Evolutionary conservation across 2,888 invertebrate species (phyloP), one percentile per base, ranked within the genome.

Genomic region (Drosophila sordidula): DNA sequence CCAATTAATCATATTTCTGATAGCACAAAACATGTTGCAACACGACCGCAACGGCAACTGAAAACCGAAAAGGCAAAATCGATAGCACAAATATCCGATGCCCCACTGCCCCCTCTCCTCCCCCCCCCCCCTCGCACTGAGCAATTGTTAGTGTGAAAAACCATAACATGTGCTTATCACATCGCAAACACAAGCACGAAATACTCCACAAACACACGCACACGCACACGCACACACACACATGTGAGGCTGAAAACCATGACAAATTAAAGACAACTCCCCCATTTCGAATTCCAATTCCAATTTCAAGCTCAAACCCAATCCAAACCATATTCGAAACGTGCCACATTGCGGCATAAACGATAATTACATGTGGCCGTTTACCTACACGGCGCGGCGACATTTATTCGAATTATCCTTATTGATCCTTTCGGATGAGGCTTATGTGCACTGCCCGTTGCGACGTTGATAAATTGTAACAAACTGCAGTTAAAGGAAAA

Each of bases 131-230:
- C 22, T 4, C 12, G 29, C 22, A 12, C 45, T 25, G 34, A 50
- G 44, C 67, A 42, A 44, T 75, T 64, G 75, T 58, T 63, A 82
- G 81, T 83, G 82, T 83, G 85, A 87, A 87, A 81, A 79, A 75
- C 82, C 88, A 79, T 78, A 85, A 88, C 86, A 84, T 87, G 87
- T 87, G 83, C 83, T 84, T 87, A 84, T 84, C 83, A 70, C 83
- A 76, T 44, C 61, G 65, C 79, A 78, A 70, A 80, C 70, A 76
- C 64, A 70, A 64, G 67, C 59, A 55, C 69, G 69, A 45, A 59
- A 50, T 44, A 64, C 46, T 51, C 54, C 8, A n/a, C 45, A 47
- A 46, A 46, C 39, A 44, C 63, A 46, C 70, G 42, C 45, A 47
- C 29, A 49, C 46, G 47, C 26, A 32, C 32, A 32, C 9, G 3